Evolutionary conservation across 1,140 invertebrate genomes (phyloP).

Genomic region (Papilio dardanus): DNA sequence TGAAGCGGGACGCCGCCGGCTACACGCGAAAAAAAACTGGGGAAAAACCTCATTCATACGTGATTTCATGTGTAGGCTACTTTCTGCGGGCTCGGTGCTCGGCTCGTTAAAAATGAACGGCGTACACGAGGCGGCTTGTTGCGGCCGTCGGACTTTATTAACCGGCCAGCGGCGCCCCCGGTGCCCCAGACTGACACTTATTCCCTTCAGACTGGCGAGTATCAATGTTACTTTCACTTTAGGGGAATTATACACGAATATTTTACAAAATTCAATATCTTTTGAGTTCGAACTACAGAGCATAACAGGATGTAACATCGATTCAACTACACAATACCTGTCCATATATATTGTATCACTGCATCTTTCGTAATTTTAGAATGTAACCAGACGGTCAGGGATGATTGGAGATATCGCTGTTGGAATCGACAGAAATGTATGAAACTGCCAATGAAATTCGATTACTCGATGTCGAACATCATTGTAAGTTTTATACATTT

Average conservation of each 20-base stretch:
- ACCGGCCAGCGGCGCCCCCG: constrained; percentile 56
- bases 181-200: constrained; percentile 8
- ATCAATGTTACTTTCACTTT: constrained; percentile 8
- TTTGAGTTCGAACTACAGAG: too few species aligned
- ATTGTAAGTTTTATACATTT: too few species aligned
- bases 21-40: constrained; percentile 73
- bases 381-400: too few species aligned
- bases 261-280: not conserved
- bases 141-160: constrained; percentile 79
- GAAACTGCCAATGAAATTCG: too few species aligned
- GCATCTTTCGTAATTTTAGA: not conserved
- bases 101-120: constrained; percentile 80
- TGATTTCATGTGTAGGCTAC: constrained; percentile 81
- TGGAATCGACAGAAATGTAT: too few species aligned
- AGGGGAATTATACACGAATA: not conserved
- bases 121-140: constrained; percentile 73
- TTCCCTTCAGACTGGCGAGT: not conserved
- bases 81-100: constrained; percentile 76
- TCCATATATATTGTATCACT: too few species aligned
- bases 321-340: not conserved
- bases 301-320: not conserved
- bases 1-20: constrained; percentile 72
- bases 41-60: constrained; percentile 80
- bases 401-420: too few species aligned
- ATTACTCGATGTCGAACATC: too few species aligned